Base-by-base conservation (phyloP, 2,888 invertebrate genomes). In the Patella caerulea region DNA sequence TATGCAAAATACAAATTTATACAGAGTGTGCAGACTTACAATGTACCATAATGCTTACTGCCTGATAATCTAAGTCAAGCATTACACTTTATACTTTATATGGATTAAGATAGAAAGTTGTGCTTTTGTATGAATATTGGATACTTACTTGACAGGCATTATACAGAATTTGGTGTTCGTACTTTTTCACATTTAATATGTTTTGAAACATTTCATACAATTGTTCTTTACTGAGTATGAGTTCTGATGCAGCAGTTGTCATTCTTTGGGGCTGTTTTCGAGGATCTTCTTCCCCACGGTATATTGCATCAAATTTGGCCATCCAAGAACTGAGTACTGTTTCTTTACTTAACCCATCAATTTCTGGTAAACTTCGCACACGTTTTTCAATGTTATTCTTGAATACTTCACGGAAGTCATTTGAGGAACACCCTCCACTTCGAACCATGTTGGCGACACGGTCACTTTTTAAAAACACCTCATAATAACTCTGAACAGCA, bases 191-290 rank as follows among this genome's bases (percentile, higher is more conserved):
- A 76, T 96, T 96, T 81, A 99, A 94, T 86, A 99, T 98, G 93
- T 98, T 98, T 92, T 99, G 99, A 93, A 99, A 99, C 98, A 99
- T 98, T 92, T 99, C 99, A 93, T 98, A 99, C 15, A 99, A 94
- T 92, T 99, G 99, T 91, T 99, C 99, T 93, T 99, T 99, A 88
- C 98, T 97, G 86, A 99, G 94, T 90, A 99, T 97, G 86, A 96
- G 94, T 92, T 98, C 98, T 76, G 92, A 91, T 72, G 91, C 90
- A 83, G 91, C 90, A 76, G 91, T 89, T 72, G 90, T 85, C 85
- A 89, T 85, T 76, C 97, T 96, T 92, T 96, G 96, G 56, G 90
- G 88, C 78, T 90, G 91, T 77, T 91, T 91, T 71, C 91, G 82
- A 71, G 91, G 91, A 79, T 93, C 93, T 80, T 93, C 93, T 80